Percentiles rank a stretch among this genome's conserved stretches.
Evolutionary conservation across 1,140 invertebrate genomes (phyloP).

Genomic region (Mya arenaria): DNA sequence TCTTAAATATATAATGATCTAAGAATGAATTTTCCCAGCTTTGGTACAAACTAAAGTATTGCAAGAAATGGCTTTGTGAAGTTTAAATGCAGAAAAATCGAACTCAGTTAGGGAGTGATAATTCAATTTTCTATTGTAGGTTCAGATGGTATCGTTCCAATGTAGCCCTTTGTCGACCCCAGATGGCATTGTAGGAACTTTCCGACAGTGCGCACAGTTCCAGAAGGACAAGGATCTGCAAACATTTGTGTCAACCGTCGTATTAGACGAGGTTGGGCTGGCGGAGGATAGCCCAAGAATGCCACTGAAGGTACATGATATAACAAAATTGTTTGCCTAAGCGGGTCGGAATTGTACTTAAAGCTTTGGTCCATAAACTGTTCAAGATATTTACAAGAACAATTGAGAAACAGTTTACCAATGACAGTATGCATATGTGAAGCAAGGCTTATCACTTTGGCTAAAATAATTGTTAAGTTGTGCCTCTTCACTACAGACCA

Average conservation of each 20-base stretch:
- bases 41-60: no score
- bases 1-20: not conserved
- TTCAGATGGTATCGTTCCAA: conserved; percentile 76
- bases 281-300: conserved; percentile 74
- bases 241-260: conserved; percentile 73
- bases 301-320: conserved; percentile 71
- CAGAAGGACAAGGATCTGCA: conserved; percentile 70
- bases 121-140: conserved; percentile 57
- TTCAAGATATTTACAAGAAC: no score
- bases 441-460: no score
- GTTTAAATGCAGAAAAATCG: no score
- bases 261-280: conserved; percentile 76
- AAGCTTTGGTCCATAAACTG: no score
- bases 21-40: not conserved
- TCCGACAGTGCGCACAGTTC: conserved; percentile 70
- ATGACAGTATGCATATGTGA: no score
- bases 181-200: conserved; percentile 73
- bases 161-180: conserved; percentile 75
- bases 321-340: not conserved
- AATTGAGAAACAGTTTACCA: no score
- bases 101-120: no score
- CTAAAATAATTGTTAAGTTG: no score
- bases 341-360: no score
- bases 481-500: no score
- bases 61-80: no score